phyloP scores from a whole-genome alignment of 1,140 invertebrate species.

The Cydia fagiglandana region DNA sequence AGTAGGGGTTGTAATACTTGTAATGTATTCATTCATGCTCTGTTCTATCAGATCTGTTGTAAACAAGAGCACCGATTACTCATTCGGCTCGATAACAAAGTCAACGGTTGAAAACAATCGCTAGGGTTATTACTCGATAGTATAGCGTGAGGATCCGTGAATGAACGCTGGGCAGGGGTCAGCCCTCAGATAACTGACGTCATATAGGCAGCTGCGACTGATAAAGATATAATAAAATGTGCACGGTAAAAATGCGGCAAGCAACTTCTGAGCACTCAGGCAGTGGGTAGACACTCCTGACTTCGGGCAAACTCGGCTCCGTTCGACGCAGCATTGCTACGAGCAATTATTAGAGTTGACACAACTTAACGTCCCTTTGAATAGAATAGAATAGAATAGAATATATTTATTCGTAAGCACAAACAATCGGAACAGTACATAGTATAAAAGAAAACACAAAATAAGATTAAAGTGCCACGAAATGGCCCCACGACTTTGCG shows the following conservation, averaged over 20 bases:
- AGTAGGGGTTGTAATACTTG: background rate
- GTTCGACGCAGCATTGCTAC: too few relatives aligned
- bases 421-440: too few relatives aligned
- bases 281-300: too few relatives aligned
- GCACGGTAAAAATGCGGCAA: background rate
- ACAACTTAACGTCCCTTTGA: too few relatives aligned
- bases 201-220: slow-evolving; percentile 14
- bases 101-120: slow-evolving; percentile 30
- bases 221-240: background rate
- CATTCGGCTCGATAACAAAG: slow-evolving; percentile 19
- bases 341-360: too few relatives aligned
- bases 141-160: background rate
- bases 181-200: slow-evolving; percentile 22
- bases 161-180: slow-evolving; percentile 25
- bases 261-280: background rate
- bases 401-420: too few relatives aligned
- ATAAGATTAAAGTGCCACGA: too few relatives aligned
- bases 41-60: slow-evolving; percentile 1
- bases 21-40: slow-evolving; percentile 1
- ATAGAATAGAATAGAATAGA: too few relatives aligned
- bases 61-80: slow-evolving; percentile 13
- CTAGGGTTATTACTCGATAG: slow-evolving; percentile 30
- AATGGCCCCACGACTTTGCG: too few relatives aligned
- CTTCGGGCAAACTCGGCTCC: too few relatives aligned
- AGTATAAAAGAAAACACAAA: too few relatives aligned